Evolutionary conservation across 2,113 vertebrate genomes (phyloP), one percentile per base, ranked within the genome.

Genomic region (Epinephelus lanceolatus): DNA sequence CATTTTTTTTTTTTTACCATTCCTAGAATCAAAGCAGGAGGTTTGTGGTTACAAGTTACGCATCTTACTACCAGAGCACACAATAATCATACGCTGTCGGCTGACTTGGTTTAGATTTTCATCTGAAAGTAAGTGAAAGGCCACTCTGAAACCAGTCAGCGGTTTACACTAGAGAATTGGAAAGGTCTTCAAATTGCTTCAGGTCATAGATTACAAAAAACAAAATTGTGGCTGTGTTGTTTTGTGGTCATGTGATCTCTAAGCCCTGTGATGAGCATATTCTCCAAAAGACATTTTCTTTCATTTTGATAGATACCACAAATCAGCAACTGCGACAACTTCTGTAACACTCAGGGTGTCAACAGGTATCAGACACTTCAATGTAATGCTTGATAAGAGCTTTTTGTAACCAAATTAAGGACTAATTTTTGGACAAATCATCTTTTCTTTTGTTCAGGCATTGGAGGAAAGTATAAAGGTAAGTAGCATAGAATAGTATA

Each of bases 71-170:
- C 27, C 65, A 68, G 49, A 75, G 12, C 6, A 12, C 42, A 19
- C 5, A 4, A 73, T 78, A 30, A 51, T 71, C 37, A 60, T 0
- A 51, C 56, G 49, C 59, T 33, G 55, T 62, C 9, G 1, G 37
- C 59, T 80, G 73, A 78, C 67, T 56, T 25, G 49, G 8, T 52
- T 80, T 42, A 73, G 47, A 79, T 69, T 69, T 83, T 65, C 27
- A 25, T 62, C 8, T 67, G 23, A 49, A 84, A 71, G 62, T 30
- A 53, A 66, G 60, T 66, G 27, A 65, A 74, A 79, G 30, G 15
- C 49, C 42, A 13, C 45, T 2, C 5, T 37, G 57, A 27, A 66
- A 76, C 15, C 49, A 49, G 55, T 33, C 74, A 49, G 66, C 4
- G 7, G 65, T 49, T 81, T 77, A 57, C 2, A 42, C 11, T 0